Base-by-base conservation (phyloP, 2,113 vertebrate species). In the Pleuronectes platessa region DNA sequence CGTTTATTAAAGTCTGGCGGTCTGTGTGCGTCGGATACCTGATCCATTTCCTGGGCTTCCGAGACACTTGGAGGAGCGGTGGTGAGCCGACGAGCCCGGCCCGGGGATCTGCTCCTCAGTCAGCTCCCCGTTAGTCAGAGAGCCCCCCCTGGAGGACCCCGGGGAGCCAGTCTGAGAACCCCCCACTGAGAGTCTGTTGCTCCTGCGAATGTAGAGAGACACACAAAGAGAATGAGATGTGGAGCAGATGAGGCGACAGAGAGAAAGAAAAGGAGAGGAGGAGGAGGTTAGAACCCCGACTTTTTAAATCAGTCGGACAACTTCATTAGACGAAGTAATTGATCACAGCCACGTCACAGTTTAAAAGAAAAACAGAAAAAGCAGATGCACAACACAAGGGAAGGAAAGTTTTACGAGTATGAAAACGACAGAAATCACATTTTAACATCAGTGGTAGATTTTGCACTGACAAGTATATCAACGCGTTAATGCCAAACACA, bases 181-280 rank as follows among this genome's bases (percentile, higher is more conserved):
- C 21, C 90, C 92, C 72, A 92, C 86, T 0, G 64, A 94, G 14
- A 92, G 94, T 47, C 94, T 93, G 85, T 94, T 95, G 0, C 79
- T 92, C 88, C 97, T 97, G 85, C 13, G 74, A 61, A 74, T 12
- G 40, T 13, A 13, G 13, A 37, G 35, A 37, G 2, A 11, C 3
- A 42, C 11, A 42, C 40, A 42, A 20, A 60, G 12, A 59, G 71
- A 23, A 51, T 11, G 31, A 45, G 17, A 35, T 15, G 20, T 26
- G 35, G 20, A 21, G 31, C 31, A 27, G 13, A 12, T 15, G 31
- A 66, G 24, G 35, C 2, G 31, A 12, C 10, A 0, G 12, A 7
- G n/a, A 11, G 40, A 15, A 11, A 24, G 9, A 37, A 14, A 53
- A 42, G 2, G 47, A 18, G 47, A 18, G 0, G 47, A 18, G 47